Evolutionary conservation across 2,888 invertebrate species (phyloP).

Genomic region (Lepidonotus clava): DNA sequence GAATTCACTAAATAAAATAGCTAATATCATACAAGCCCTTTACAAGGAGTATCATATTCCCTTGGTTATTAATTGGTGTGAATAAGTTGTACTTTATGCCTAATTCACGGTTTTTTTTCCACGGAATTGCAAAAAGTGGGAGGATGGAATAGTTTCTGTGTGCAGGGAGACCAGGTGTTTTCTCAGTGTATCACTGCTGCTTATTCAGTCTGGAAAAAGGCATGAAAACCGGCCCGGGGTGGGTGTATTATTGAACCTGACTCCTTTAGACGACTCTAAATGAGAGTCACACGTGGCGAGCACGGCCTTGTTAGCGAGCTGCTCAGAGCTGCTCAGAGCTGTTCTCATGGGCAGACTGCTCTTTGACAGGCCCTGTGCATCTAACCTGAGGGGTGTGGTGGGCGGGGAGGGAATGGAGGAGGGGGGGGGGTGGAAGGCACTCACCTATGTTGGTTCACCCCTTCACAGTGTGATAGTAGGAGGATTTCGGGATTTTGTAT

Average conservation of each 20-base stretch:
- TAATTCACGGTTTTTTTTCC: background rate
- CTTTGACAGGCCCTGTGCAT: background rate
- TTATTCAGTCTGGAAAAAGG: slow-evolving; percentile 18
- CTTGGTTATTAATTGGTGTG: background rate
- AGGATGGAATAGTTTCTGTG: background rate
- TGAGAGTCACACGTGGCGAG: slow-evolving; percentile 17
- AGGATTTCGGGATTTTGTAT: background rate
- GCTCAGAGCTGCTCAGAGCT: background rate
- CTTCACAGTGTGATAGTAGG: background rate
- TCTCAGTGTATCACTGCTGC: slow-evolving; percentile 23
- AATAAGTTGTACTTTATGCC: background rate
- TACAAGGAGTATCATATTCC: background rate
- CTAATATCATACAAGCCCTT: background rate
- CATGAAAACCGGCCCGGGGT: background rate
- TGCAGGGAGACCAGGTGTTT: background rate
- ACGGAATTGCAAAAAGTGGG: background rate
- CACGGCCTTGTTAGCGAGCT: slow-evolving; percentile 35
- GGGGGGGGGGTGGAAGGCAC: no score
- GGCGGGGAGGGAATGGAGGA: background rate
- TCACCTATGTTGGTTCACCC: background rate
- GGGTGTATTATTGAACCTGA: background rate
- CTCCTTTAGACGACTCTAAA: background rate
- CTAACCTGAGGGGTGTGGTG: background rate
- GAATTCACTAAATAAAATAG: background rate
- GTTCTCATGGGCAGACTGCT: no score